Evolutionary conservation across 1,140 invertebrate species (phyloP).

Genomic region (Heliconius nattereri): DNA sequence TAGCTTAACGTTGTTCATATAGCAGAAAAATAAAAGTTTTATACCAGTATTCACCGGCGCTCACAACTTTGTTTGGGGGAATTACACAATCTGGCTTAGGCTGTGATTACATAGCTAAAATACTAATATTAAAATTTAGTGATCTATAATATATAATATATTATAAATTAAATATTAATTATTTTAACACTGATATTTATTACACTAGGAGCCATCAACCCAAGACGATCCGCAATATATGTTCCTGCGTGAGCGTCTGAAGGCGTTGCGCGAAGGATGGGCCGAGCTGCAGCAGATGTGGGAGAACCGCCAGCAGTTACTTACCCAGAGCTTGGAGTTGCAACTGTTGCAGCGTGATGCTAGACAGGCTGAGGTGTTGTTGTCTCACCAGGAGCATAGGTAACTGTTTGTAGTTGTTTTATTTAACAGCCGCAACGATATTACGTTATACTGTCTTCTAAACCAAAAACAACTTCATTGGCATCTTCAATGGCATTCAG

Average conservation of each 20-base stretch:
- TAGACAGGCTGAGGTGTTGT: slow-evolving; percentile 97
- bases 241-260: slow-evolving; percentile 97
- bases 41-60: too few species aligned
- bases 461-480: too few species aligned
- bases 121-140: too few species aligned
- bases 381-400: slow-evolving; percentile 98
- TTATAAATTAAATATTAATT: too few species aligned
- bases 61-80: too few species aligned
- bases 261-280: slow-evolving; percentile 99
- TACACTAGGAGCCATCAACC: slow-evolving; percentile 85
- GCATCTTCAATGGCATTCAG: too few species aligned
- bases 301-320: slow-evolving; percentile 97
- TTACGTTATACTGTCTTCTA: too few species aligned
- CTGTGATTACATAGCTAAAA: too few species aligned
- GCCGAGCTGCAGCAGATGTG: slow-evolving; percentile 99
- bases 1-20: too few species aligned
- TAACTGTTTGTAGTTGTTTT: slow-evolving; percentile 53
- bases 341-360: slow-evolving; percentile 98
- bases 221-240: slow-evolving; percentile 99
- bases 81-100: too few species aligned
- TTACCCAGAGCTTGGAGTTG: slow-evolving; percentile 96
- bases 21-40: too few species aligned
- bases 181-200: neutral
- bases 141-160: too few species aligned
- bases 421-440: neutral